Evolutionary conservation across 2,888 invertebrate species (phyloP), one percentile per base, ranked within the genome.

Genomic region (Coronaproctus castanopsis): DNA sequence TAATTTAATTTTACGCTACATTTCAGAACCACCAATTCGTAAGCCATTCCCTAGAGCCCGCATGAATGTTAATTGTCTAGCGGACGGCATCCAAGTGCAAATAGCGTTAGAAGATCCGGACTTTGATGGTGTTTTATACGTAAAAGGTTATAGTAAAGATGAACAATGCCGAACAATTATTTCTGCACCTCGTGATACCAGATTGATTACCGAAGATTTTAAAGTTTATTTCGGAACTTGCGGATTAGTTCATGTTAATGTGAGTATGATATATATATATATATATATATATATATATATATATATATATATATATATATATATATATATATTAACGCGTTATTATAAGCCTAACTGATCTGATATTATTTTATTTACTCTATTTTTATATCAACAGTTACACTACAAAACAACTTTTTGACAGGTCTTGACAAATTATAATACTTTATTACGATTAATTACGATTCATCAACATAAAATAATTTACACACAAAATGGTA

Each of bases 81-180:
- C 91, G 18, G 91, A 92, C 69, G 92, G 92, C 49, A 88, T 93
- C 8, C 85, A 87, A 70, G 90, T 92, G 0, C 81, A 83, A 68
- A 82, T 88, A 54, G 80, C 82, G 67, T 82, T 86, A 36, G 75
- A 76, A 21, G 80, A 83, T 66, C 80, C 80, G 66, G 85, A 85
- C 61, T 92, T 91, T 71, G 87, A 89, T 67, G 92, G 92, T 19
- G 85, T 92, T 1, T 74, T 92, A 1, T 93, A 93, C 68, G 92
- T 93, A 0, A 92, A 92, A 74, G 91, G 92, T 36, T 88, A 91
- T 73, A 91, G 91, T 70, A 91, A 92, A 71, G 89, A 92, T 68
- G 88, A 89, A 69, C 81, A 87, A 63, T 93, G 92, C 70, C 79
- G 91, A 64, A 77, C 85, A 57, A 82, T 88, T 1, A 82, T 90